phyloP scores from a whole-genome alignment of 2,888 invertebrate genomes.

The Pilophorus perplexus region DNA sequence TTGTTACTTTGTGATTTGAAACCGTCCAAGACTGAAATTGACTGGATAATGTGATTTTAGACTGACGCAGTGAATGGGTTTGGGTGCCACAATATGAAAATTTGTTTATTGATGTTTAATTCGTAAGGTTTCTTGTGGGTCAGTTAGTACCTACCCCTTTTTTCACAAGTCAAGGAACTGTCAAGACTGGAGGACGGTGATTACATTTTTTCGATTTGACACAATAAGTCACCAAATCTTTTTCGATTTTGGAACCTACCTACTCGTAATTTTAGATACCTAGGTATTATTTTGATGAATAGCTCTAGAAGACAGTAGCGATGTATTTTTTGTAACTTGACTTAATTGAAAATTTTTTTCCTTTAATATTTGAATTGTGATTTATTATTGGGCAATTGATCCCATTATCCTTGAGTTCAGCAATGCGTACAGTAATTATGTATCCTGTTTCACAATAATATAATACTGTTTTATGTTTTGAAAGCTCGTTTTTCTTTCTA shows the following conservation, averaged over 20 bases:
- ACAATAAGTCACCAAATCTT: not conserved
- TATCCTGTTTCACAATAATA: too few relatives aligned
- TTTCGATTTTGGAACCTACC: not conserved
- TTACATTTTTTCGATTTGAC: too few relatives aligned
- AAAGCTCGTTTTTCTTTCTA: too few relatives aligned
- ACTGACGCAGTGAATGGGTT: not conserved
- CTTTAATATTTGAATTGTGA: not conserved
- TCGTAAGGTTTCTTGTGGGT: not conserved
- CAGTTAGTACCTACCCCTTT: not conserved
- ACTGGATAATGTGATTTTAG: not conserved
- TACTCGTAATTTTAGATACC: slow-evolving; percentile 2
- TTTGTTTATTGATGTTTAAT: not conserved
- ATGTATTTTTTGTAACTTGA: not conserved
- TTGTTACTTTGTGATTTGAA: too few relatives aligned
- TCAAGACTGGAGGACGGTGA: too few relatives aligned
- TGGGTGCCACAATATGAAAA: not conserved
- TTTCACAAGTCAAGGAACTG: slow-evolving; percentile 9
- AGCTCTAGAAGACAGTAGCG: not conserved
- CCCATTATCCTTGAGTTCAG: slow-evolving; percentile 2
- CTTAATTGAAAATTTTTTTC: not conserved
- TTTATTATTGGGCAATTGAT: slow-evolving; percentile 1
- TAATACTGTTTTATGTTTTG: too few relatives aligned
- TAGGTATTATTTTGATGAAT: slow-evolving; percentile 10
- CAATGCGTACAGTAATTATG: too few relatives aligned
- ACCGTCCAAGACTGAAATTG: not conserved